Percentiles rank a stretch among this genome's conserved stretches.
Evolutionary conservation across 2,113 vertebrate species (phyloP).

Genomic region (Microcebus murinus): DNA sequence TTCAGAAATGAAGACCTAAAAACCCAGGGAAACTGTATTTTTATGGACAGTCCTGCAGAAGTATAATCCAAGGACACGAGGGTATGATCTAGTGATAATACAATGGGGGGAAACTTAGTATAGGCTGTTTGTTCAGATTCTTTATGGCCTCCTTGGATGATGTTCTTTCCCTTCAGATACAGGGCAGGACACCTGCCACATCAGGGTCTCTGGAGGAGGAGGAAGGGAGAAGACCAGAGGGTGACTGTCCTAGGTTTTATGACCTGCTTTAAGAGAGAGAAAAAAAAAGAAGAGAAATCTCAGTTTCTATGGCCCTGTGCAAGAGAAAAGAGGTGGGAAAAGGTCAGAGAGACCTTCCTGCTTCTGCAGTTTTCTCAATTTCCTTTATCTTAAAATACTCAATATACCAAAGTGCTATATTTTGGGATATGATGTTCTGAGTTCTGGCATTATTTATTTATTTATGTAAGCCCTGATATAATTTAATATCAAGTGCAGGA

Average conservation of each 20-base stretch:
- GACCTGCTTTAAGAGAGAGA: not conserved
- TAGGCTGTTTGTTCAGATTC: not conserved
- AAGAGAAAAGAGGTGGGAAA: accelerated
- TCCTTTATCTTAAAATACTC: not conserved
- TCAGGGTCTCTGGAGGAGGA: not conserved
- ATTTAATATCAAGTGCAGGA: not conserved
- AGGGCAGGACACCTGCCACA: too few relatives aligned
- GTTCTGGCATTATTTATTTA: not conserved
- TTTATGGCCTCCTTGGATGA: accelerated
- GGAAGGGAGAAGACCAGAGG: accelerated
- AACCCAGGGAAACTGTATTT: not conserved
- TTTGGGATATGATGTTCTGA: not conserved
- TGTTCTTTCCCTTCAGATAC: not conserved
- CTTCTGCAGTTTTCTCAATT: not conserved
- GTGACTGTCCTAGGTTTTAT: not conserved
- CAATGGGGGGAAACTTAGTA: not conserved
- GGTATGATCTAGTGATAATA: too few relatives aligned
- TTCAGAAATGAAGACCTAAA: not conserved
- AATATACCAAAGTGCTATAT: not conserved
- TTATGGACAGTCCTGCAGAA: not conserved
- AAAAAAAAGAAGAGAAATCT: not conserved
- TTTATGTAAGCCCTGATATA: not conserved
- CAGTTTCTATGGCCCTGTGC: not conserved
- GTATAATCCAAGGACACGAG: not conserved
- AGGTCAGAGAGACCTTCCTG: not conserved